phyloP scores from a whole-genome alignment of 2,888 invertebrate genomes.

The Octodonta nipae region DNA sequence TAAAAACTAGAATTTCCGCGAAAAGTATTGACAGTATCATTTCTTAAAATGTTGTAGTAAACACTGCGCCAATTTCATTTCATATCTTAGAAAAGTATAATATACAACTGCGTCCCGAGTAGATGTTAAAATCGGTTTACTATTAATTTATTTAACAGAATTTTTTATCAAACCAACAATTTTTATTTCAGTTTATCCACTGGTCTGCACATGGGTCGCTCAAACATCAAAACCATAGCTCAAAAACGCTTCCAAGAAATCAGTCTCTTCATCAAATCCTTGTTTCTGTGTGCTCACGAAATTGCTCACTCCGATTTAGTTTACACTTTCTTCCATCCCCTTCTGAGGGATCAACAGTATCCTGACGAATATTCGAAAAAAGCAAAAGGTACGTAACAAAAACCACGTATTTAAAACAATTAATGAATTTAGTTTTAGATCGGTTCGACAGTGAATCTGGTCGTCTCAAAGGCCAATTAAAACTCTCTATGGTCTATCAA shows the following conservation, averaged over 20 bases:
- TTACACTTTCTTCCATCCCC: slow-evolving; percentile 96
- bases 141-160: too few species aligned
- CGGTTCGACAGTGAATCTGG: slow-evolving; percentile 23
- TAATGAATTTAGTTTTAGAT: slow-evolving; percentile 21
- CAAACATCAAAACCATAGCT: slow-evolving; percentile 89
- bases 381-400: slow-evolving; percentile 48
- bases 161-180: too few species aligned
- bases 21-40: too few species aligned
- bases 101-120: too few species aligned
- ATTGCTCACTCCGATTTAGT: slow-evolving; percentile 92
- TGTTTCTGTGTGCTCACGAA: slow-evolving; percentile 81
- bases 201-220: slow-evolving; percentile 75
- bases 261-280: slow-evolving; percentile 70
- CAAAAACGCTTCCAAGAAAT: slow-evolving; percentile 83
- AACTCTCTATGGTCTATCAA: slow-evolving; percentile 63
- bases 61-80: too few species aligned
- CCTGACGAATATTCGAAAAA: slow-evolving; percentile 66
- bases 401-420: neutral
- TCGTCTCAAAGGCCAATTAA: slow-evolving; percentile 56
- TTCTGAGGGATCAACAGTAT: slow-evolving; percentile 86
- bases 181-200: slow-evolving; percentile 45
- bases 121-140: too few species aligned
- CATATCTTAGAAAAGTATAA: too few species aligned
- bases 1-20: too few species aligned
- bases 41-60: too few species aligned